A percentile compares a stretch with the other conserved stretches of the same genome.
Evolutionary conservation across 1,140 invertebrate species (phyloP).

Genomic region (Hestina assimilis): DNA sequence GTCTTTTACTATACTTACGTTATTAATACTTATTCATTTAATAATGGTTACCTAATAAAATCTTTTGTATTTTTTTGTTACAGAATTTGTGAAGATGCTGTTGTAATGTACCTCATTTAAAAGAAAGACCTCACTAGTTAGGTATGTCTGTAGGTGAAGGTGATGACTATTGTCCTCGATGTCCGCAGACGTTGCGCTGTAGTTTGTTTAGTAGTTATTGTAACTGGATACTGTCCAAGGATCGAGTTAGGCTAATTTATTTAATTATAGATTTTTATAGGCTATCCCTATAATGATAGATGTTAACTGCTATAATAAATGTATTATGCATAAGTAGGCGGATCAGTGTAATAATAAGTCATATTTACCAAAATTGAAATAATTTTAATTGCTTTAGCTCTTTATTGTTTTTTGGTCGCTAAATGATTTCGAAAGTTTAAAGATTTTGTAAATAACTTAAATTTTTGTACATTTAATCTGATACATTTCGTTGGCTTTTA

Average conservation of each 20-base stretch:
- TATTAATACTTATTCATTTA: too few relatives aligned
- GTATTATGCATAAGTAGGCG: slow-evolving; percentile 9
- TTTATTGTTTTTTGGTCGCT: neutral
- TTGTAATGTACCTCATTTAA: slow-evolving; percentile 69
- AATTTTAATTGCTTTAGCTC: neutral
- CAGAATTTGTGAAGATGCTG: slow-evolving; percentile 83
- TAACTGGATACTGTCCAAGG: slow-evolving; percentile 21
- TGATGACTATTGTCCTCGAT: slow-evolving; percentile 23
- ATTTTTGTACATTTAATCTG: too few relatives aligned
- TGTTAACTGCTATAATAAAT: slow-evolving; percentile 15
- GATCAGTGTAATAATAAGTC: neutral
- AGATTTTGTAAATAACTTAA: too few relatives aligned
- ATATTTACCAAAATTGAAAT: neutral
- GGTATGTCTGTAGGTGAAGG: slow-evolving; percentile 38
- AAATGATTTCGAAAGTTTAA: too few relatives aligned
- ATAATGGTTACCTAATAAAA: too few relatives aligned
- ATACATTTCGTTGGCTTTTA: too few relatives aligned
- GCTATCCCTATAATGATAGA: slow-evolving; percentile 12
- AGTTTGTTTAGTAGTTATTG: slow-evolving; percentile 21
- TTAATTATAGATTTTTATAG: slow-evolving; percentile 25
- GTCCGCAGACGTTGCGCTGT: slow-evolving; percentile 10
- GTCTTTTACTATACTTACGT: neutral
- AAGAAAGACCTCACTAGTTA: slow-evolving; percentile 70
- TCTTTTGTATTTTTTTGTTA: slow-evolving; percentile 50
- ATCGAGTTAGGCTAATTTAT: slow-evolving; percentile 28